Evolutionary conservation across 2,113 vertebrate species (phyloP).

Genomic region (Platichthys stellatus): DNA sequence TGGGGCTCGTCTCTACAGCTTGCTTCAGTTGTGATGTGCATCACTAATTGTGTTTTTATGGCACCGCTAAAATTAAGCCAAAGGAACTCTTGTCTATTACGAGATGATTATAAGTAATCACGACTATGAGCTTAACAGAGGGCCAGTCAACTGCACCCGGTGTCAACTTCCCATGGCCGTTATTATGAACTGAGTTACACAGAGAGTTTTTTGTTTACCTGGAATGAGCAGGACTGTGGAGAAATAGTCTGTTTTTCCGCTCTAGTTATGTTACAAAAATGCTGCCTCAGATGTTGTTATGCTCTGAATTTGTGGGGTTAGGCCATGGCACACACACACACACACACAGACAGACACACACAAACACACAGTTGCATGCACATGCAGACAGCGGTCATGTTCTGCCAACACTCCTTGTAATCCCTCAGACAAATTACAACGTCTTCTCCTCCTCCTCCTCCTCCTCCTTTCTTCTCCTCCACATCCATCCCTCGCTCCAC

Average conservation of each 20-base stretch:
- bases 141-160: conserved; percentile 21
- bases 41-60: conserved; percentile 19
- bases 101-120: conserved; percentile 9
- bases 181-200: conserved; percentile 46
- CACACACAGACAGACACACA: conserved; percentile 7
- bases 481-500: conserved; percentile 41
- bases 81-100: conserved; percentile 13
- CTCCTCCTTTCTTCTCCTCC: conserved; percentile 65
- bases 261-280: conserved; percentile 58
- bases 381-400: conserved; percentile 66
- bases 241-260: conserved; percentile 51
- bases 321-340: conserved; percentile 37
- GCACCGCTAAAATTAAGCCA: conserved; percentile 3
- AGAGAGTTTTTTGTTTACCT: conserved; percentile 56
- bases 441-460: conserved; percentile 74
- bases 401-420: conserved; percentile 82
- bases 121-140: conserved; percentile 39
- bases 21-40: conserved; percentile 7
- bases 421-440: conserved; percentile 85
- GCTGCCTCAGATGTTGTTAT: conserved; percentile 59
- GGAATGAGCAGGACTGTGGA: conserved; percentile 36
- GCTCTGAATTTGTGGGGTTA: conserved; percentile 60
- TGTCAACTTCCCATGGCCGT: conserved; percentile 24
- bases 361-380: conserved; percentile 33
- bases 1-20: not conserved